phyloP scores from a whole-genome alignment of 2,113 vertebrate species.

The Clinocottus analis region DNA sequence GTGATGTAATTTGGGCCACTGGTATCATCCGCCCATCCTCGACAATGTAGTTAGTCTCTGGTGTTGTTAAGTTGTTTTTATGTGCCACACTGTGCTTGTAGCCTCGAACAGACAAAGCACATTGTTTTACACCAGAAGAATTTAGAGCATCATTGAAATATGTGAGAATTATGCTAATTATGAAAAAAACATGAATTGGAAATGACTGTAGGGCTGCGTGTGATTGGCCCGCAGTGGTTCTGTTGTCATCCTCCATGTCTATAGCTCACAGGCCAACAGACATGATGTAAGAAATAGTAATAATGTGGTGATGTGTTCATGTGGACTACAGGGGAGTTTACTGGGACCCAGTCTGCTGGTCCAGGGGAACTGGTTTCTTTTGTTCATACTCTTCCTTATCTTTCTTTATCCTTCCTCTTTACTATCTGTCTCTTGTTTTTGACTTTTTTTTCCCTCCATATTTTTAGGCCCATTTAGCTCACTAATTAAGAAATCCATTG shows the following conservation, averaged over 20 bases:
- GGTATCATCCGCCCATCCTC: slow-evolving; percentile 61
- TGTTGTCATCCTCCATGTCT: slow-evolving; percentile 75
- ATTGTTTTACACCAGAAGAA: slow-evolving; percentile 72
- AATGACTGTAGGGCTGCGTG: slow-evolving; percentile 64
- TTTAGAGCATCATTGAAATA: slow-evolving; percentile 68
- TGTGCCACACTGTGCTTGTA: slow-evolving; percentile 61
- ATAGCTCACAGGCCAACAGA: slow-evolving; percentile 77
- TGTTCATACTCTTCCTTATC: slow-evolving; percentile 6
- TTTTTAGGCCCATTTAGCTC: slow-evolving; percentile 9
- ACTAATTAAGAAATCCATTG: slow-evolving; percentile 62
- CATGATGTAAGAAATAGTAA: slow-evolving; percentile 83
- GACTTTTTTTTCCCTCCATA: slow-evolving; percentile 29
- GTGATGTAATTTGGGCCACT: slow-evolving; percentile 78
- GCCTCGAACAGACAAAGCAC: slow-evolving; percentile 75
- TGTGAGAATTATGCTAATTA: slow-evolving; percentile 81
- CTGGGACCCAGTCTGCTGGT: slow-evolving; percentile 67
- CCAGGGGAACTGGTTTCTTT: slow-evolving; percentile 34
- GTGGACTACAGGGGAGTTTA: slow-evolving; percentile 63
- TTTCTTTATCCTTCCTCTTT: slow-evolving; percentile 27
- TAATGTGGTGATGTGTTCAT: slow-evolving; percentile 65
- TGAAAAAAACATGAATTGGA: slow-evolving; percentile 63
- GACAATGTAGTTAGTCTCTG: slow-evolving; percentile 67
- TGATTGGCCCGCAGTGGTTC: slow-evolving; percentile 75
- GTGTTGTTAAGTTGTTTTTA: slow-evolving; percentile 72
- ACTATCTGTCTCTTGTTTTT: slow-evolving; percentile 41